Evolutionary conservation across 2,888 invertebrate genomes (phyloP).

Genomic region (Cheilosia variabilis): DNA sequence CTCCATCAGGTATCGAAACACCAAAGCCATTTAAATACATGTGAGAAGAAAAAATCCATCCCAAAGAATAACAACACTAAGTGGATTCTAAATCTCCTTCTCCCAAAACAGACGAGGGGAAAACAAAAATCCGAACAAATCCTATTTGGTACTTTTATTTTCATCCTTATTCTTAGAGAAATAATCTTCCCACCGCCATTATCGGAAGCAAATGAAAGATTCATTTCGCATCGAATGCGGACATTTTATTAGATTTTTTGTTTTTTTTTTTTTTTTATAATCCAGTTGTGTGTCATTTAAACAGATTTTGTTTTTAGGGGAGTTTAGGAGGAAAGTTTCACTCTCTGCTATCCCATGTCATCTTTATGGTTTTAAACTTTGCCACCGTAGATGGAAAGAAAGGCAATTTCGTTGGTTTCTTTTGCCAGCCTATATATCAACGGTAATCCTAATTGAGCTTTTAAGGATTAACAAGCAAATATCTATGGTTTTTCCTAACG

Average conservation of each 20-base stretch:
- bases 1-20: slow-evolving; percentile 32
- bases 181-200: slow-evolving; percentile 51
- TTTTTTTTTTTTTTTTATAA: slow-evolving; percentile 61
- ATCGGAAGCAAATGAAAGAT: slow-evolving; percentile 43
- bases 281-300: slow-evolving; percentile 63
- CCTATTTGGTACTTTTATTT: slow-evolving; percentile 61
- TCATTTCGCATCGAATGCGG: slow-evolving; percentile 46
- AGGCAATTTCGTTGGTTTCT: neutral
- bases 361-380: slow-evolving; percentile 65
- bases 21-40: slow-evolving; percentile 15
- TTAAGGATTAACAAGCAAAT: slow-evolving; percentile 70
- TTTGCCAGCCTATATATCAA: slow-evolving; percentile 40
- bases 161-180: slow-evolving; percentile 39
- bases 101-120: neutral
- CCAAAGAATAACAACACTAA: slow-evolving; percentile 19
- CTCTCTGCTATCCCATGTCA: slow-evolving; percentile 3
- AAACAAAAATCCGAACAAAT: slow-evolving; percentile 26
- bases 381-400: neutral
- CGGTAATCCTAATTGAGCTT: slow-evolving; percentile 72
- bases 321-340: neutral
- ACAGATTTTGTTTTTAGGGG: neutral
- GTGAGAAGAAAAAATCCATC: neutral
- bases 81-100: slow-evolving; percentile 44
- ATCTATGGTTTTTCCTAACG: slow-evolving; percentile 59
- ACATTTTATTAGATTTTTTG: slow-evolving; percentile 70